Evolutionary conservation across 2,113 vertebrate species (phyloP).

Genomic region (Oceanites oceanicus): DNA sequence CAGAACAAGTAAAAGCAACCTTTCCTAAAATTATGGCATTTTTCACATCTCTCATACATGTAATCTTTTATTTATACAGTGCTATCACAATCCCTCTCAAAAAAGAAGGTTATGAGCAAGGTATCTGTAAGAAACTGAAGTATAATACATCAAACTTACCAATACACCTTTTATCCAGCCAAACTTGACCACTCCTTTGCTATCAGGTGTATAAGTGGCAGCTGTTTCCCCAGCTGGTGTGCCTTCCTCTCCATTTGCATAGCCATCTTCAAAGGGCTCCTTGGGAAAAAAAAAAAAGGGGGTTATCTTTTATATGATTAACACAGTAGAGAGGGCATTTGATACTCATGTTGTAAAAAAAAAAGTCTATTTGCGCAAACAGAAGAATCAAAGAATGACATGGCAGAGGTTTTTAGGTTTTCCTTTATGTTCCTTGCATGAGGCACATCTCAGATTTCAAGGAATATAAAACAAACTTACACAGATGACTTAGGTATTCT

Average conservation of each 20-base stretch:
- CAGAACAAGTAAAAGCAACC: background rate
- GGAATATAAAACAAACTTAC: background rate
- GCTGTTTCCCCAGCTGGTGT: conserved; percentile 89
- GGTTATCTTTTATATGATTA: background rate
- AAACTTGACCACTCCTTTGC: conserved; percentile 95
- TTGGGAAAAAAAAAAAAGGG: conserved; percentile 28
- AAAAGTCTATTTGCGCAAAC: background rate
- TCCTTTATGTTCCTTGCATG: background rate
- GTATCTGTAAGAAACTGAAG: background rate
- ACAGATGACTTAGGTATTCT: background rate
- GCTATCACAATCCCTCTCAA: background rate
- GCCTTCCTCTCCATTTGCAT: conserved; percentile 92
- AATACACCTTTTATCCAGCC: conserved; percentile 98
- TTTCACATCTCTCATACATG: background rate
- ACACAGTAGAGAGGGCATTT: background rate
- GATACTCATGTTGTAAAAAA: fast-evolving
- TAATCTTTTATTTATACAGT: background rate
- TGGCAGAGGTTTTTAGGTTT: background rate
- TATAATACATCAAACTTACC: conserved; percentile 75
- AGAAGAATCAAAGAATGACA: background rate
- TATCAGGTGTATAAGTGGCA: conserved; percentile 84
- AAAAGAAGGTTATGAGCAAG: background rate
- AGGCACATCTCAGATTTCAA: background rate
- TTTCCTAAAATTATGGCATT: background rate
- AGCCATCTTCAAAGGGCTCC: conserved; percentile 98